Base-by-base conservation (phyloP, 2,888 invertebrate genomes). In the Meganola albula region DNA sequence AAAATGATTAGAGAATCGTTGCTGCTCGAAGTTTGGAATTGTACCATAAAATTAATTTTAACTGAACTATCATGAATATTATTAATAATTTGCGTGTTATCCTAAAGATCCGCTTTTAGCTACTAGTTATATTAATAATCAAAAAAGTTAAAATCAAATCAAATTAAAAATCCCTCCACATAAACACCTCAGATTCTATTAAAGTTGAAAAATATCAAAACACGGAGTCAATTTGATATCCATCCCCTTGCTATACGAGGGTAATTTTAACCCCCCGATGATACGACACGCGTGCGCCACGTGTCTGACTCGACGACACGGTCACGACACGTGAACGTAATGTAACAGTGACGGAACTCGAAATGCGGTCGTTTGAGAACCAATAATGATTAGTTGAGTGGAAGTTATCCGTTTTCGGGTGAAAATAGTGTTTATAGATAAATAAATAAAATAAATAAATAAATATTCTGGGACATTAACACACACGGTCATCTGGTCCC, bases 351-450 rank as follows among this genome's bases (percentile, higher is more conserved):
- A 45, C 68, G 73, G 71, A 73, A 70, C 69, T 68, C 51, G 50
- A 43, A 46, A 50, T 53, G 53, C 20, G 57, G 56, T 56, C 61
- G 46, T 59, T 63, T 67, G 60, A 45, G 63, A 56, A 44, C 56
- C 60, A 65, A 67, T 71, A 54, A 51, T 55, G 57, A 52, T 58
- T 57, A 63, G 61, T 75, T 66, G 55, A 58, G 58, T 74, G 66
- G 62, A 72, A 75, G 66, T 62, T 68, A 61, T 20, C 60, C 62
- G 55, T 33, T 55, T 44, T 39, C 31, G 47, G 53, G 36, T 47
- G 48, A 33, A 44, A n/a, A n/a, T n/a, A n/a, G n/a, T n/a, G n/a
- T n/a, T n/a, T n/a, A n/a, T n/a, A n/a, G n/a, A n/a, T n/a, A n/a
- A n/a, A n/a, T n/a, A n/a, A n/a, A n/a, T n/a, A n/a, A n/a, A n/a